phyloP scores from a whole-genome alignment of 2,888 invertebrate species.

The Drosophila vallismaia region DNA sequence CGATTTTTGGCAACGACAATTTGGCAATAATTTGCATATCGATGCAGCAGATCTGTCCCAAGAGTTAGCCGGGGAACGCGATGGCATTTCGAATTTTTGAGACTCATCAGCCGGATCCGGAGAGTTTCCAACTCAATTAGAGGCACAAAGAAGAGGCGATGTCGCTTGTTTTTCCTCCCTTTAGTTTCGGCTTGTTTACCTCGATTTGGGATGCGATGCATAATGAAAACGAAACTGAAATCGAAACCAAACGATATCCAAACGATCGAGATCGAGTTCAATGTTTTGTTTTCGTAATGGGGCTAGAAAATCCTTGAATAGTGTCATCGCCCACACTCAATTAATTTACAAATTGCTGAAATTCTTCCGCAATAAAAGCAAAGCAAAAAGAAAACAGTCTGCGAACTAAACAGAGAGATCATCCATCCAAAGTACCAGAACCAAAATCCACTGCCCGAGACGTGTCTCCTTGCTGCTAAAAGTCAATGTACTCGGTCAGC shows the following conservation, averaged over 20 bases:
- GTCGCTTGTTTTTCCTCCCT: slow-evolving; percentile 7
- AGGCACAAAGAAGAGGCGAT: slow-evolving; percentile 3
- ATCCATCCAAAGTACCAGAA: slow-evolving; percentile 35
- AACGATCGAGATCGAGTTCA: slow-evolving; percentile 54
- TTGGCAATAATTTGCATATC: slow-evolving; percentile 75
- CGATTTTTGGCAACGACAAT: slow-evolving; percentile 50
- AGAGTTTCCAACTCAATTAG: slow-evolving; percentile 43
- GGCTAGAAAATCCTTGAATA: slow-evolving; percentile 69
- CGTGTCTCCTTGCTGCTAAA: slow-evolving; percentile 55
- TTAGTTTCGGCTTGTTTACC: slow-evolving; percentile 17
- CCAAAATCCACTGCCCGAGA: slow-evolving; percentile 27
- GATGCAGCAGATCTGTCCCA: slow-evolving; percentile 53
- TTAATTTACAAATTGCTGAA: slow-evolving; percentile 72
- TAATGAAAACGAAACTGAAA: slow-evolving; percentile 44
- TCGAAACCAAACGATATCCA: slow-evolving; percentile 3
- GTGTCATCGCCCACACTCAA: slow-evolving; percentile 55
- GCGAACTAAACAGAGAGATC: slow-evolving; percentile 13
- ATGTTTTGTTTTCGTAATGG: slow-evolving; percentile 68
- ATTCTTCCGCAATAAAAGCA: slow-evolving; percentile 69
- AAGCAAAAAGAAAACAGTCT: slow-evolving; percentile 25
- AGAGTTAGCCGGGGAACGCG: slow-evolving; percentile 53
- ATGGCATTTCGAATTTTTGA: slow-evolving; percentile 63
- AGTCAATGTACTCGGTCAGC: slow-evolving; percentile 67
- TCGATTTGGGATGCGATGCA: slow-evolving; percentile 16
- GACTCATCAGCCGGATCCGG: slow-evolving; percentile 5